Conservation (phyloP, 2,888 invertebrate genomes). For the Sericinus montela region DNA sequence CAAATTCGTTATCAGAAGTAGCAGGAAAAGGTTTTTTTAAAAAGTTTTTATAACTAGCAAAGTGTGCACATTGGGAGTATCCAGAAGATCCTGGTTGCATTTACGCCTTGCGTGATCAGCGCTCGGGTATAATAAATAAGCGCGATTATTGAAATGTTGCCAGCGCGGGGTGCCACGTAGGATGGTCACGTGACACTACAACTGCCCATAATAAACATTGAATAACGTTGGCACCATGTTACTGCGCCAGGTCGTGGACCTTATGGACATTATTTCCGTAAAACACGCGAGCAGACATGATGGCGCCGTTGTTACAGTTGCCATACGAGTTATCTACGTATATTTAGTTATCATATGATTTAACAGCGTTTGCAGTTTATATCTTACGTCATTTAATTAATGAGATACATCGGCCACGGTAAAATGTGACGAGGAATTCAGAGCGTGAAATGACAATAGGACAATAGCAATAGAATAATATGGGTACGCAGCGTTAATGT, state of each 20-base stretch:
- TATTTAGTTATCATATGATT: constrained; percentile 47
- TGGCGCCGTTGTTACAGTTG: constrained; percentile 47
- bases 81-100: background rate
- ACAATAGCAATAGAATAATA: constrained; percentile 47
- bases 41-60: background rate
- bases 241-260: constrained; percentile 59
- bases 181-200: constrained; percentile 46
- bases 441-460: constrained; percentile 66
- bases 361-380: constrained; percentile 39
- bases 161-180: constrained; percentile 50
- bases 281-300: constrained; percentile 43
- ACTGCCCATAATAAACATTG: constrained; percentile 60
- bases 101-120: background rate
- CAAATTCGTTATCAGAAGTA: too few relatives aligned
- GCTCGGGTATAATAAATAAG: background rate
- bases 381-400: constrained; percentile 43
- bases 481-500: constrained; percentile 16
- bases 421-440: constrained; percentile 48
- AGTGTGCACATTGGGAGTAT: background rate
- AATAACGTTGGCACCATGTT: constrained; percentile 45
- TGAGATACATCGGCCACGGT: constrained; percentile 37
- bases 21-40: too few relatives aligned
- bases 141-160: constrained; percentile 48
- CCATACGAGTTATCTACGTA: constrained; percentile 49
- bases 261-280: constrained; percentile 41